Evolutionary conservation across 2,888 invertebrate genomes (phyloP).

Genomic region (Cinara cedri): DNA sequence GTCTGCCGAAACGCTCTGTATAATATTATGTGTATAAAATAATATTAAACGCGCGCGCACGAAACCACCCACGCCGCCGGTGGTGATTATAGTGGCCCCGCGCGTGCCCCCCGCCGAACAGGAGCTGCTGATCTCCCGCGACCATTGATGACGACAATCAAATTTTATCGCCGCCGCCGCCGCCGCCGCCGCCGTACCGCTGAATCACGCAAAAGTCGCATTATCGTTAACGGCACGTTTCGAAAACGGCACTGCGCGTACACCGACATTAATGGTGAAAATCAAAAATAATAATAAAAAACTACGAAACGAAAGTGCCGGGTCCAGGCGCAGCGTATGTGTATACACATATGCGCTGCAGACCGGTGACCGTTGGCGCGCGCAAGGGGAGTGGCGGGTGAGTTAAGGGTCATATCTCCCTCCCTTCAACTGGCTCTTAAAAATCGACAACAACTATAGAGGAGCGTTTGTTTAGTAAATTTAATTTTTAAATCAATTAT

Average conservation of each 20-base stretch:
- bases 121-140: background rate
- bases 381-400: too few relatives aligned
- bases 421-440: too few relatives aligned
- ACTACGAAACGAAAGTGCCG: background rate
- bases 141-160: slow-evolving; percentile 30
- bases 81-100: background rate
- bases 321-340: background rate
- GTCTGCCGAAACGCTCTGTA: too few relatives aligned
- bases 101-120: background rate
- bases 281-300: background rate
- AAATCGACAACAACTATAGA: too few relatives aligned
- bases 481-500: too few relatives aligned
- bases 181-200: background rate
- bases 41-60: background rate
- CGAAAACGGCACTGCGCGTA: background rate
- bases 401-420: too few relatives aligned
- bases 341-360: background rate
- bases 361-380: too few relatives aligned
- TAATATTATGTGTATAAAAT: too few relatives aligned
- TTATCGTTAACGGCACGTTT: background rate
- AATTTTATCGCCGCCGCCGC: background rate
- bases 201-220: slow-evolving; percentile 1
- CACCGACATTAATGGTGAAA: too few relatives aligned
- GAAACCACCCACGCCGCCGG: background rate
- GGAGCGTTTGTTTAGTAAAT: too few relatives aligned